These are phyloP conservation scores for Heloderma charlesbogerti DNA, from an alignment of 2,113 vertebrate species.

Conservation along the genomic window DNA sequence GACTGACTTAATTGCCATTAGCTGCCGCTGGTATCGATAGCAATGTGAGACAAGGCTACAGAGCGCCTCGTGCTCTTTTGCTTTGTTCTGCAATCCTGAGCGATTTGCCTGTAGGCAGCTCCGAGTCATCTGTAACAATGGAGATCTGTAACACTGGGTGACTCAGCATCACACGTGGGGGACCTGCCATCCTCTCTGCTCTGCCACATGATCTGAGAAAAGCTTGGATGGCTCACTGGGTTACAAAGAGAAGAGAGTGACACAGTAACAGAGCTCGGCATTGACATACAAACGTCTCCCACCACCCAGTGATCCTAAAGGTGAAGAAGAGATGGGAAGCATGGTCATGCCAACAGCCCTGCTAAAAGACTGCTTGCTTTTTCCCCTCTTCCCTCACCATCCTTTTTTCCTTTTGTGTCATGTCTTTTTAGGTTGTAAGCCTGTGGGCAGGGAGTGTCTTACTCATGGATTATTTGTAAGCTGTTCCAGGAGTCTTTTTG, in stretches of 20 bases:
- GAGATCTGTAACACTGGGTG: conserved; percentile 69
- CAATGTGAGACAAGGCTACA: conserved; percentile 68
- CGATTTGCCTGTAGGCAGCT: conserved; percentile 75
- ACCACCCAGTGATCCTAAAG: background rate
- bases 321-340: too few relatives aligned
- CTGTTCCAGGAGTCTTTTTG: too few relatives aligned
- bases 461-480: too few relatives aligned
- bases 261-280: background rate
- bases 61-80: conserved; percentile 58
- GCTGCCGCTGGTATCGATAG: conserved; percentile 75
- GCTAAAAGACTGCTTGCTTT: too few relatives aligned
- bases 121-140: conserved; percentile 74
- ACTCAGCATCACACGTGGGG: conserved; percentile 70
- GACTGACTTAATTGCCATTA: conserved; percentile 74
- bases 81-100: conserved; percentile 67
- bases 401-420: too few relatives aligned
- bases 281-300: conserved; percentile 12
- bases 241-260: background rate
- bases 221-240: conserved; percentile 42
- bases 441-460: too few relatives aligned
- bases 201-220: conserved; percentile 53
- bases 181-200: conserved; percentile 63
- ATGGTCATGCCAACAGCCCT: too few relatives aligned
- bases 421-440: too few relatives aligned
- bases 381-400: too few relatives aligned